phyloP scores from a whole-genome alignment of 2,797 vertebrate genomes.

The Numenius phaeopus region DNA sequence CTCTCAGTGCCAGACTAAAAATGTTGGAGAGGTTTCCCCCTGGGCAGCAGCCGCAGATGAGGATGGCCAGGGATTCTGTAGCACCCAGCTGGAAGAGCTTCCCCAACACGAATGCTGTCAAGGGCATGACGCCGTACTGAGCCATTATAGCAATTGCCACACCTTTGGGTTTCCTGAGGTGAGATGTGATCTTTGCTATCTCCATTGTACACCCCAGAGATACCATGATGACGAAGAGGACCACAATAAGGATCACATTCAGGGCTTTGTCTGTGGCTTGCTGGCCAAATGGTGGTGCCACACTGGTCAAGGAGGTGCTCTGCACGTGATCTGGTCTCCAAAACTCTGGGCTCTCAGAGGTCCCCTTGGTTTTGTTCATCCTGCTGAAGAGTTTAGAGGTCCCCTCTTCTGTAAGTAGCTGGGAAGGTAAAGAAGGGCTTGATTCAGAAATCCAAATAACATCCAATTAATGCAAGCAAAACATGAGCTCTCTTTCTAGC shows the following conservation, averaged over 20 bases:
- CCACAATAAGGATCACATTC: conserved; percentile 57
- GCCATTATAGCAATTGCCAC: conserved; percentile 81
- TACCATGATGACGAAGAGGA: conserved; percentile 82
- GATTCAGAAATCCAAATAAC: not conserved
- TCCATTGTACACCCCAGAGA: conserved; percentile 89
- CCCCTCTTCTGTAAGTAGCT: not conserved
- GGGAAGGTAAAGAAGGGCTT: not conserved
- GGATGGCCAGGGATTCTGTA: conserved; percentile 82
- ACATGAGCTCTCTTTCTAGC: not conserved
- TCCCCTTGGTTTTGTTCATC: not conserved
- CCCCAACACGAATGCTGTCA: conserved; percentile 83
- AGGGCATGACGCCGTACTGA: conserved; percentile 89
- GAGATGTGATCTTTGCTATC: conserved; percentile 83
- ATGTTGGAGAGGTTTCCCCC: conserved; percentile 87
- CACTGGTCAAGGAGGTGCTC: conserved; percentile 39
- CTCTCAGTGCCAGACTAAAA: conserved; percentile 83
- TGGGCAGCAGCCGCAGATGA: conserved; percentile 89
- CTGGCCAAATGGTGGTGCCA: conserved; percentile 28
- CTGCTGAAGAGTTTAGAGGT: not conserved
- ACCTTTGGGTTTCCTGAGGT: conserved; percentile 85
- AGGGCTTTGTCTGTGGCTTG: conserved; percentile 68
- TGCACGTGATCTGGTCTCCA: not conserved
- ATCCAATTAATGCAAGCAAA: not conserved
- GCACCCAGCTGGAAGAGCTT: conserved; percentile 80
- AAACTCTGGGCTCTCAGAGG: not conserved